Base-by-base conservation (phyloP, 2,797 vertebrate genomes). In the Craterocephalus amniculus region DNA sequence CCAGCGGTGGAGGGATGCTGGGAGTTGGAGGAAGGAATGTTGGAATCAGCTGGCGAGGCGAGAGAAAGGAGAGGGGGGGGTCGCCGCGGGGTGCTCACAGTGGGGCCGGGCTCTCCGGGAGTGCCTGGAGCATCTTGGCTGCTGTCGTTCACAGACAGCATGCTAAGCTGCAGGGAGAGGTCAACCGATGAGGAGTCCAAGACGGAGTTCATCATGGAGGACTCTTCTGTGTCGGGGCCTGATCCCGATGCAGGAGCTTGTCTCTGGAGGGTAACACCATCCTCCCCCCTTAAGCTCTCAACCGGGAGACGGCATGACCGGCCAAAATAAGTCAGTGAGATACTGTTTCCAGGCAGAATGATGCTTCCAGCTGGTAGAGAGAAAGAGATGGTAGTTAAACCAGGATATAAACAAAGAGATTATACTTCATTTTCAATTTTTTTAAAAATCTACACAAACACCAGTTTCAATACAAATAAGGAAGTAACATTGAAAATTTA, bases 361-460 rank as follows among this genome's bases (percentile, higher is more conserved):
- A 99, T 83, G 74, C 94, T 96, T 10, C 95, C 94, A 72, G 93
- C 98, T 99, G 70, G n/a, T n/a, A n/a, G n/a, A n/a, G n/a, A n/a
- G n/a, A n/a, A n/a, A n/a, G n/a, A n/a, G n/a, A n/a, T n/a, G 8
- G 32, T 34, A 34, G 32, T 34, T 34, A 34, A 4, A 6, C 32
- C 32, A 34, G 32, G 32, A 34, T 7, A 6, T 34, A 34, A 34
- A 34, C 5, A 34, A 6, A 6, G 32, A 34, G 5, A 34, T 6
- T 6, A 31, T 31, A 31, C 2, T 31, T 31, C 29, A 2, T 31
- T 31, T 31, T 31, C 5, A 31, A 31, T 31, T n/a, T n/a, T n/a
- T n/a, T n/a, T 31, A 31, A 31, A 31, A 31, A 31, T 31, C 2
- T 5, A 31, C 5, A 31, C 29, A 31, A 31, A 2, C 2, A 31